phyloP scores from a whole-genome alignment of 2,888 invertebrate genomes.

The Tetheella fluctuosa region DNA sequence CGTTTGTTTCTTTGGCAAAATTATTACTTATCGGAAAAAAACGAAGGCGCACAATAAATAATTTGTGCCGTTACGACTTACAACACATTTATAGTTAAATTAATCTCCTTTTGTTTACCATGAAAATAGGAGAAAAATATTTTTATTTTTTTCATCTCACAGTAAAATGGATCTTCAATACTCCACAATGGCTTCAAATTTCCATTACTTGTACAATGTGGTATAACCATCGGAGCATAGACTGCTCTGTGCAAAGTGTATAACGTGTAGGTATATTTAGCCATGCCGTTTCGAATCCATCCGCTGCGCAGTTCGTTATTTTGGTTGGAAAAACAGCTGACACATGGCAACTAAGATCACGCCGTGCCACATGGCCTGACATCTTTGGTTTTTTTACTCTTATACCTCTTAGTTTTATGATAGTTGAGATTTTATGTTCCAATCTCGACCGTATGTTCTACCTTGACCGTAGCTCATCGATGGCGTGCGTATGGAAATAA shows the following conservation, averaged over 20 bases:
- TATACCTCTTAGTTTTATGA: conserved; percentile 24
- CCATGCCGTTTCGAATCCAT: conserved; percentile 38
- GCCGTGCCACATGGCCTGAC: conserved; percentile 48
- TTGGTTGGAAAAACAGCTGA: conserved; percentile 62
- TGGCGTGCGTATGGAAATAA: conserved; percentile 5
- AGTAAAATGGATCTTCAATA: background rate
- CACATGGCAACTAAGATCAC: conserved; percentile 60
- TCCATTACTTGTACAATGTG: background rate
- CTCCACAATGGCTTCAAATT: background rate
- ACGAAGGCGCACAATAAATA: background rate
- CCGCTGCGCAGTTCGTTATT: conserved; percentile 70
- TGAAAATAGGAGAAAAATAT: background rate
- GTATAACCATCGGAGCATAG: conserved; percentile 12
- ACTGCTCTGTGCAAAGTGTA: conserved; percentile 25
- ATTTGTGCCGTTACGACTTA: background rate
- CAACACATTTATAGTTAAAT: background rate
- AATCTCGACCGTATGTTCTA: conserved; percentile 17
- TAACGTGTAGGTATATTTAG: conserved; percentile 42
- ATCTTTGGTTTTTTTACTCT: conserved; percentile 25
- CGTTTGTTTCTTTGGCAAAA: background rate
- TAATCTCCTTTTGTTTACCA: background rate
- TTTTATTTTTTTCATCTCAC: background rate
- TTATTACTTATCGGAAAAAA: background rate
- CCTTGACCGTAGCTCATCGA: conserved; percentile 3
- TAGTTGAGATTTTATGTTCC: conserved; percentile 11